Evolutionary conservation across 2,113 vertebrate species (phyloP).

Genomic region (Alosa alosa): DNA sequence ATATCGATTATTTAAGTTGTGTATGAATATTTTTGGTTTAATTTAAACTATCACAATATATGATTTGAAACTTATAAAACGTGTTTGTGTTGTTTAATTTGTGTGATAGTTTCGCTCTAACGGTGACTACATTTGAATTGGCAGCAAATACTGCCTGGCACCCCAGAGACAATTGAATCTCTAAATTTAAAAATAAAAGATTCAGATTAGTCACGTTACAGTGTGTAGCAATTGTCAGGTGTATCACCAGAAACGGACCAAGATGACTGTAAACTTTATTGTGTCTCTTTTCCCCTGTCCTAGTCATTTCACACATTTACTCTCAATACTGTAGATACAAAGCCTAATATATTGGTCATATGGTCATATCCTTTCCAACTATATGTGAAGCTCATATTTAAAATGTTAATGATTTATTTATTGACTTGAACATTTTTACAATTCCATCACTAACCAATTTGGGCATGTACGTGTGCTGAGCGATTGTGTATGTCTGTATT

Average conservation of each 20-base stretch:
- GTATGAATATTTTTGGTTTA: no score
- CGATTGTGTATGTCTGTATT: neutral
- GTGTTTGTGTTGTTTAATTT: no score
- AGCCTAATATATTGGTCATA: neutral
- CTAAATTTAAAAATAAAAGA: no score
- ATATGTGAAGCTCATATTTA: neutral
- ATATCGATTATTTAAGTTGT: no score
- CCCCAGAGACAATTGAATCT: no score
- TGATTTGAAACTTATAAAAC: no score
- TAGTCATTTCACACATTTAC: slow-evolving; percentile 5
- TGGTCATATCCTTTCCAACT: neutral
- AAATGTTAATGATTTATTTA: slow-evolving; percentile 3
- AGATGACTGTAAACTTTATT: neutral
- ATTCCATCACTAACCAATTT: neutral
- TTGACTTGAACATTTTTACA: slow-evolving; percentile 12
- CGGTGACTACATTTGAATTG: no score
- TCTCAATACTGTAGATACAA: neutral
- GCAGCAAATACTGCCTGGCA: no score
- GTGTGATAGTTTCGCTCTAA: no score
- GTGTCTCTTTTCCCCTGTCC: neutral
- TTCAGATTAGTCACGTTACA: no score
- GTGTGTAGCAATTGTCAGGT: neutral
- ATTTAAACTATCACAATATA: no score
- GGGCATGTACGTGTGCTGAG: neutral
- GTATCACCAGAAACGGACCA: slow-evolving; percentile 15